Conservation (phyloP, 1,140 invertebrate species). For the Penaeus chinensis region DNA sequence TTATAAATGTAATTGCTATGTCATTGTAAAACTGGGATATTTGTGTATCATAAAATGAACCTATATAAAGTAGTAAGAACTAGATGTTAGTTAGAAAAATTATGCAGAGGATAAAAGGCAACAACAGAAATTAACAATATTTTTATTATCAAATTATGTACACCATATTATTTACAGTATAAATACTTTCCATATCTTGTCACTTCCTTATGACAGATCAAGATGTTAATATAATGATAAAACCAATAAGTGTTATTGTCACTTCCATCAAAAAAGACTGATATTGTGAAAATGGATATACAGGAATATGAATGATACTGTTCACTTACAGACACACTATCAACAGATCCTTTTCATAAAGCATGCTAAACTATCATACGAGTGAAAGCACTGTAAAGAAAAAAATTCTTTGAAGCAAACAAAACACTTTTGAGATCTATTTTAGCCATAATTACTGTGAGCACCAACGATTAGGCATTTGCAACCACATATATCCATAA, state of each 20-base stretch:
- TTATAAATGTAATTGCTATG: too few relatives aligned
- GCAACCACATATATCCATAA: conserved; percentile 16
- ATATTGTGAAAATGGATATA: not conserved
- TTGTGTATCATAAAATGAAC: too few relatives aligned
- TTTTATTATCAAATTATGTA: conserved; percentile 53
- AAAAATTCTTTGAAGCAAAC: conserved; percentile 29
- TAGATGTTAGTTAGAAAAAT: too few relatives aligned
- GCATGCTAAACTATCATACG: not conserved
- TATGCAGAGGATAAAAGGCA: too few relatives aligned
- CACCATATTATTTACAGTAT: conserved; percentile 51
- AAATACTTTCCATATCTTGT: conserved; percentile 41
- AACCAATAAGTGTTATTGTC: conserved; percentile 35
- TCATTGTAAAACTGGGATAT: too few relatives aligned
- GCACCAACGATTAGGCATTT: conserved; percentile 38
- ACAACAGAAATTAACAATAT: conserved; percentile 44
- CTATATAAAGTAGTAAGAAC: too few relatives aligned
- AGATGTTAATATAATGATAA: not conserved
- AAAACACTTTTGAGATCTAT: conserved; percentile 49
- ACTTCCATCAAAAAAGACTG: conserved; percentile 4
- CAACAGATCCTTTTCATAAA: not conserved
- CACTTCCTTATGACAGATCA: conserved; percentile 20
- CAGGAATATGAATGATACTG: not conserved
- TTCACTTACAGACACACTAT: not conserved
- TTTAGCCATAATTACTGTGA: conserved; percentile 42
- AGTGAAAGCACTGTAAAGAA: conserved; percentile 23